Evolutionary conservation across 2,113 vertebrate species (phyloP), one percentile per base, ranked within the genome.

Genomic region (Sylvietta virens): DNA sequence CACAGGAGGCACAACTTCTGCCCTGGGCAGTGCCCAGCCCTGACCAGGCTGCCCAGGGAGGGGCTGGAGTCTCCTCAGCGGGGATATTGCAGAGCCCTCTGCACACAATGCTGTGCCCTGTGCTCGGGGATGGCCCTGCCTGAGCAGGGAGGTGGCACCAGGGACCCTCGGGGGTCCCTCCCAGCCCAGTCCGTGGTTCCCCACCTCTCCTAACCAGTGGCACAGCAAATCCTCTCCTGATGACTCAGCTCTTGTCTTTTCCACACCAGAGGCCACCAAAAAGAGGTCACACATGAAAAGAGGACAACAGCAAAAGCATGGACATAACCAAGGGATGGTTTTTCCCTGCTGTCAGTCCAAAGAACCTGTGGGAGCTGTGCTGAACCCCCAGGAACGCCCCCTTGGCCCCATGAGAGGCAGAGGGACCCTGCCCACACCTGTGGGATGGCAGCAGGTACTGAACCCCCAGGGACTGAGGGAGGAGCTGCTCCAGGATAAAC

Each of bases 241-340:
- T 37, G 30, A 71, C 33, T 15, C 81, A 70, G 35, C 33, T 71
- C 56, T 44, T 56, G 19, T 51, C 17, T 69, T 45, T 69, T 15
- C 44, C 5, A 9, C 13, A 61, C 42, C 73, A 77, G 28, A 44
- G 20, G 35, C 45, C 58, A 65, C 53, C 6, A 1, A 66, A 27
- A 5, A 47, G 60, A 53, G 51, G 53, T 37, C 69, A 37, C 12
- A 1, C 1, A 0, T 0, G 19, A n/a, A n/a, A n/a, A n/a, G n/a
- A 50, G 3, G 27, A 53, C 64, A 28, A 39, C 20, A 42, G 45
- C 3, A 60, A 28, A 28, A 3, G 2, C 6, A 51, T 1, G 14
- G 19, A 24, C 3, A 3, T 6, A 40, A 69, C 19, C 57, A 69
- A 23, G 6, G 23, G 56, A 53, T 33, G 11, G 1, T 8, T 44